Base-by-base conservation (phyloP, 2,797 vertebrate genomes). In the Ataeniobius toweri region DNA sequence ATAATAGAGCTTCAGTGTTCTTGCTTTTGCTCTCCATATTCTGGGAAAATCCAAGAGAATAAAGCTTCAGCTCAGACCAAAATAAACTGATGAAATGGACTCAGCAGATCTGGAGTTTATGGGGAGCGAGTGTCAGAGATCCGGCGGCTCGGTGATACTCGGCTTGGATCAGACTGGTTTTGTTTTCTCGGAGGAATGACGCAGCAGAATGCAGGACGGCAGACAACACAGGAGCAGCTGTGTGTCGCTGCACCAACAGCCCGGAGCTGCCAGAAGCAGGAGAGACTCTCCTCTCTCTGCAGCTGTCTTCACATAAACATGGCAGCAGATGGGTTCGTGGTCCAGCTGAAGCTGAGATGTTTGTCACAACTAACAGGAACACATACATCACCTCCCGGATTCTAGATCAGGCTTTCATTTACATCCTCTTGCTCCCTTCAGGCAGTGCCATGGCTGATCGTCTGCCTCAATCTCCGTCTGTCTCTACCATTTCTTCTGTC, bases 191-290 rank as follows among this genome's bases (percentile, higher is more conserved):
- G 50, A 71, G 76, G 67, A 71, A 41, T 87, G 88, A 89, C 80
- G 85, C 86, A 89, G 86, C 84, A 89, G 63, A 87, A 84, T 55
- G 71, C 79, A 14, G 55, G 0, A 59, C 3, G 56, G 2, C 10
- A 77, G 76, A 39, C 71, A 69, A 83, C 74, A 85, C 63, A 86
- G 86, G 83, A 77, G 82, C 59, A 83, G 84, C 84, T 78, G 79
- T 59, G 55, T 71, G 83, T 75, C 63, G 83, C 83, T 36, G 83
- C 83, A 81, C 46, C 83, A 71, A 75, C 78, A 85, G 77, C 85
- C 80, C 71, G 10, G 0, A 80, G 83, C 83, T 81, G 83, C 68
- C 85, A 83, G 78, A 73, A 84, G 82, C 39, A 83, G 73, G 74
- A 86, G 41, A 69, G 44, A n/a, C 44, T 26, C 22, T 14, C 18